These are phyloP conservation scores for Xylocopa sonorina DNA, from an alignment of 1,140 invertebrate species.

Conservation along the genomic window DNA sequence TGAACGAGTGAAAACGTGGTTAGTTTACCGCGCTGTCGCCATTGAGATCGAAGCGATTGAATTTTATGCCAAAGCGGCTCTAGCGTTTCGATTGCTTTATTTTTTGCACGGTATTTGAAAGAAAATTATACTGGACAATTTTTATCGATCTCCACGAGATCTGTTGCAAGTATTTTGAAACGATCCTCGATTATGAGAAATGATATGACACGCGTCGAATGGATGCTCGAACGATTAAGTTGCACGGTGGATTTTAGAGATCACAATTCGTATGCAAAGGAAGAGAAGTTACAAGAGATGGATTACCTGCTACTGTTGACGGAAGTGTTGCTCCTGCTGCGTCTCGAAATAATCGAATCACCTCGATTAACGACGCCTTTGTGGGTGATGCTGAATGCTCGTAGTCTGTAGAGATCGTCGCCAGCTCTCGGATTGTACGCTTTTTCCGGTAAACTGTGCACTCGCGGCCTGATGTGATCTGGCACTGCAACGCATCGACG, in stretches of 20 bases:
- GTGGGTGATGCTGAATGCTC: conserved; percentile 94
- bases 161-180: too few species aligned
- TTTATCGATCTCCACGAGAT: too few species aligned
- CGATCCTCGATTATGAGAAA: too few species aligned
- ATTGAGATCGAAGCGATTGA: neutral
- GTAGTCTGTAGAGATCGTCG: conserved; percentile 91
- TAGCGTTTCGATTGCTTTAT: neutral
- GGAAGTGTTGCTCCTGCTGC: conserved; percentile 91
- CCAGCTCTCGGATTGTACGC: conserved; percentile 90
- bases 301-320: conserved; percentile 90
- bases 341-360: conserved; percentile 91
- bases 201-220: too few species aligned
- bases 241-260: too few species aligned
- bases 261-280: neutral
- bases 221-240: too few species aligned
- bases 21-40: neutral
- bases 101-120: neutral
- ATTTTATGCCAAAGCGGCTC: neutral
- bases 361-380: conserved; percentile 95
- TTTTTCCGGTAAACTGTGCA: conserved; percentile 92
- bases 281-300: neutral
- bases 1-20: neutral
- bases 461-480: conserved; percentile 90
- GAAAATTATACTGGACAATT: too few species aligned
- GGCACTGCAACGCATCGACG: conserved; percentile 84